Percentiles rank a stretch among this genome's conserved stretches.
Conservation (phyloP, 1,140 invertebrate species). For the Stegodyphus mimosarum region DNA sequence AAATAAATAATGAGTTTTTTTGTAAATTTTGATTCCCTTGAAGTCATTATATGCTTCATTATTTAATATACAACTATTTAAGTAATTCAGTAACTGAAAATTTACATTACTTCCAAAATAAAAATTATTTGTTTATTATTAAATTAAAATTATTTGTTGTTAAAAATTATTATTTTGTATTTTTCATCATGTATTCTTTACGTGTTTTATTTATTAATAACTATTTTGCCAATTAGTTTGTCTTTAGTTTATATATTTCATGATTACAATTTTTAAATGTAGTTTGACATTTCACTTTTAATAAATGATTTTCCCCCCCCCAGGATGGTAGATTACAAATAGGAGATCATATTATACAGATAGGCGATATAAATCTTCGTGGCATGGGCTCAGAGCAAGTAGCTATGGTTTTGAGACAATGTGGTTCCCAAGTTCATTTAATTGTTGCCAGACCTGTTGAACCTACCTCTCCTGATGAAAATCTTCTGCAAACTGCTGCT, state of each 20-base stretch:
- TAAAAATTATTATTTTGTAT: no score
- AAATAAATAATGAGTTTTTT: no score
- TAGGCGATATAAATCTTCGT: slow-evolving; percentile 90
- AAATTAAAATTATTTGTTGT: no score
- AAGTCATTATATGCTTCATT: no score
- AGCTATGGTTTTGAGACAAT: slow-evolving; percentile 88
- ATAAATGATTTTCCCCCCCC: not conserved
- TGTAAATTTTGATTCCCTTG: no score
- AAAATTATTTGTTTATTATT: no score
- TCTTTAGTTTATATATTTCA: not conserved
- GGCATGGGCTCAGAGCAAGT: slow-evolving; percentile 95
- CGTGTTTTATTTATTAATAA: no score
- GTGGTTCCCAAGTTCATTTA: slow-evolving; percentile 85
- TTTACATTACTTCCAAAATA: no score
- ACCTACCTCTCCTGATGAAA: slow-evolving; percentile 75
- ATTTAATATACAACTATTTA: no score
- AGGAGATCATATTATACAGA: slow-evolving; percentile 94
- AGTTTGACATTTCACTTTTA: slow-evolving; percentile 61
- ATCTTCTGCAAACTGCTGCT: slow-evolving; percentile 79
- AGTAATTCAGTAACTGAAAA: no score
- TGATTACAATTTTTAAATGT: no score
- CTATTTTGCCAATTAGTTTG: not conserved
- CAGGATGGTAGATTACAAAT: slow-evolving; percentile 87
- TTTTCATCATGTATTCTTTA: no score
- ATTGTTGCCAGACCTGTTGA: slow-evolving; percentile 90